Conservation (phyloP, 2,888 invertebrate species). For the Actias luna region DNA sequence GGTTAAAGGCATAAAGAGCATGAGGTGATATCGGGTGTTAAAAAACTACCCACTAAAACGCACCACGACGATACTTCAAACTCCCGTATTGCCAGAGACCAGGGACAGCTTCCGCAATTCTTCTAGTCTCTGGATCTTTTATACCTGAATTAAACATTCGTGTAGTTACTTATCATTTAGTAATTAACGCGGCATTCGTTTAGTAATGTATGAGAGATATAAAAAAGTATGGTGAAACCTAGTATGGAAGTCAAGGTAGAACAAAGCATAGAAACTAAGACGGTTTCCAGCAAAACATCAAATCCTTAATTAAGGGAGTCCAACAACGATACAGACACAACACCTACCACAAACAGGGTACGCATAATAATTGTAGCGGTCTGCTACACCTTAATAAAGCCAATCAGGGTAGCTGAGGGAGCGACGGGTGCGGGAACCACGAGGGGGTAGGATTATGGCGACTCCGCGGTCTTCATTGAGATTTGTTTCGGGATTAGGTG, state of each 20-base stretch:
- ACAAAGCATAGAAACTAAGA: slow-evolving; percentile 35
- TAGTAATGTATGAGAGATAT: neutral
- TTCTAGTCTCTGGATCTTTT: no score
- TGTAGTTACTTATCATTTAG: neutral
- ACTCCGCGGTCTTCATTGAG: slow-evolving; percentile 79
- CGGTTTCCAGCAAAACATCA: slow-evolving; percentile 66
- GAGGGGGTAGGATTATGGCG: slow-evolving; percentile 65
- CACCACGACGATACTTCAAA: no score
- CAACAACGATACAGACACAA: slow-evolving; percentile 72
- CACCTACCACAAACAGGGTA: slow-evolving; percentile 79
- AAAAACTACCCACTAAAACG: no score
- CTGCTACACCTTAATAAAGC: slow-evolving; percentile 82
- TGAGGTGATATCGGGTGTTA: no score
- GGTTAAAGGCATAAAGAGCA: no score
- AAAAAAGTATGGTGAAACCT: neutral
- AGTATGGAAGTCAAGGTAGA: slow-evolving; percentile 3
- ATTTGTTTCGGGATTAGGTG: slow-evolving; percentile 80
- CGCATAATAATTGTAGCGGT: slow-evolving; percentile 82
- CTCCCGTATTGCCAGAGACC: no score
- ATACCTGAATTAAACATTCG: no score
- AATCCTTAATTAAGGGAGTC: slow-evolving; percentile 79
- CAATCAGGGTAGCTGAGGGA: slow-evolving; percentile 65
- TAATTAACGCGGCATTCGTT: neutral
- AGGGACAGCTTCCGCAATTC: no score
- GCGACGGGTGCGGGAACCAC: slow-evolving; percentile 37